These are phyloP conservation scores for Enchytraeus crypticus DNA, from an alignment of 2,888 invertebrate genomes.

Conservation along the genomic window DNA sequence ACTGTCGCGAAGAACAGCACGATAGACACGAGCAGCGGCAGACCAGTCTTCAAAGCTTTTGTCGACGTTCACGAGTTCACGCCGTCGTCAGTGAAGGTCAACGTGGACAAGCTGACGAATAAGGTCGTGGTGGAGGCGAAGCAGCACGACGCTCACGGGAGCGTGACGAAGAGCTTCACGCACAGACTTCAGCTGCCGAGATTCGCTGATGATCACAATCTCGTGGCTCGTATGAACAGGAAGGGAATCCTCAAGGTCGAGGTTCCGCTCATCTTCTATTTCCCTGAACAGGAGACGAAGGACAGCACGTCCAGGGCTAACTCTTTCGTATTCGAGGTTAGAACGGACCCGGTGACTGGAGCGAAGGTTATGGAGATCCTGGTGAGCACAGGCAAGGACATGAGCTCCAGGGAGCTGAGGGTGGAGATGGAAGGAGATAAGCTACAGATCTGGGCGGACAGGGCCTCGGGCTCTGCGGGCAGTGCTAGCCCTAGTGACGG, in stretches of 20 bases:
- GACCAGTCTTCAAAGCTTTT: conserved; percentile 23
- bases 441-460: conserved; percentile 18
- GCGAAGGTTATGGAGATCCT: conserved; percentile 25
- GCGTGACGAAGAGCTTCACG: conserved; percentile 11
- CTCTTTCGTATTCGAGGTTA: conserved; percentile 12
- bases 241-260: conserved; percentile 24
- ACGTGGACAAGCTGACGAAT: conserved; percentile 22
- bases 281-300: conserved; percentile 14
- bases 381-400: conserved; percentile 24
- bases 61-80: conserved; percentile 24
- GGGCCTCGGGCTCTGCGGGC: background rate
- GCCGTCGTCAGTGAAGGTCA: conserved; percentile 15
- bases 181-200: conserved; percentile 13
- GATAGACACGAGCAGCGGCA: conserved; percentile 21
- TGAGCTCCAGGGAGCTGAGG: conserved; percentile 18
- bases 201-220: conserved; percentile 21
- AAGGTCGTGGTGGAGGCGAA: conserved; percentile 16
- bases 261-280: conserved; percentile 29
- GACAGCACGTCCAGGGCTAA: conserved; percentile 4
- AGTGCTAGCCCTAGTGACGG: no score
- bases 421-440: conserved; percentile 23
- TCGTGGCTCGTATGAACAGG: conserved; percentile 18
- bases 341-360: conserved; percentile 11
- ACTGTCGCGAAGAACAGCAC: conserved; percentile 17
- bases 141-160: conserved; percentile 1